phyloP scores from a whole-genome alignment of 2,888 invertebrate species.

The Caenorhabditis doughertyi region DNA sequence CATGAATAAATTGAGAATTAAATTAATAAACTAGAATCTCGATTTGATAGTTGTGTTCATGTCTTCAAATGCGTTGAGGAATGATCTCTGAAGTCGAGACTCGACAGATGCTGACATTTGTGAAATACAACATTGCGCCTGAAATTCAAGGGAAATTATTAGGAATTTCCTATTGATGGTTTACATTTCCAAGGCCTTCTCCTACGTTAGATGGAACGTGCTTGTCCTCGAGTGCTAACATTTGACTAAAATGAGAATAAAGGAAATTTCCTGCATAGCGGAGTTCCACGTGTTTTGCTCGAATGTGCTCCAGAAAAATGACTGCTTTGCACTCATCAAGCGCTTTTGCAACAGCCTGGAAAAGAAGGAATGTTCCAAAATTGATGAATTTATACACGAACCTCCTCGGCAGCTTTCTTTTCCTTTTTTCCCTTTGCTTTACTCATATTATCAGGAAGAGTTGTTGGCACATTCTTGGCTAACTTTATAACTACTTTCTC shows the following conservation, averaged over 20 bases:
- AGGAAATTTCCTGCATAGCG: constrained; percentile 53
- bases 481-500: constrained; percentile 43
- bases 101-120: constrained; percentile 37
- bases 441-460: neutral
- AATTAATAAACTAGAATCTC: constrained; percentile 43
- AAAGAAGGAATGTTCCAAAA: neutral
- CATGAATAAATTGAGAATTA: no score
- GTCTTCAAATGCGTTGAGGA: constrained; percentile 54
- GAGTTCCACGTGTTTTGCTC: constrained; percentile 50
- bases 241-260: constrained; percentile 29
- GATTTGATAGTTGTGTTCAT: constrained; percentile 56
- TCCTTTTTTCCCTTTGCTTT: constrained; percentile 55
- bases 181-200: constrained; percentile 53
- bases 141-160: neutral
- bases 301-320: constrained; percentile 47
- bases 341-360: constrained; percentile 29
- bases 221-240: constrained; percentile 43
- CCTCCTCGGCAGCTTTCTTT: constrained; percentile 52
- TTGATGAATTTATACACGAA: neutral
- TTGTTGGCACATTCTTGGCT: constrained; percentile 36
- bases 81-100: constrained; percentile 53
- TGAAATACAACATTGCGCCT: constrained; percentile 48
- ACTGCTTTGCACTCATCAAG: constrained; percentile 48
- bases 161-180: neutral
- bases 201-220: constrained; percentile 48